A percentile compares a stretch with the other conserved stretches of the same genome.
Conservation (phyloP, 2,797 vertebrate species). For the Hyperoplus lanceolatus region DNA sequence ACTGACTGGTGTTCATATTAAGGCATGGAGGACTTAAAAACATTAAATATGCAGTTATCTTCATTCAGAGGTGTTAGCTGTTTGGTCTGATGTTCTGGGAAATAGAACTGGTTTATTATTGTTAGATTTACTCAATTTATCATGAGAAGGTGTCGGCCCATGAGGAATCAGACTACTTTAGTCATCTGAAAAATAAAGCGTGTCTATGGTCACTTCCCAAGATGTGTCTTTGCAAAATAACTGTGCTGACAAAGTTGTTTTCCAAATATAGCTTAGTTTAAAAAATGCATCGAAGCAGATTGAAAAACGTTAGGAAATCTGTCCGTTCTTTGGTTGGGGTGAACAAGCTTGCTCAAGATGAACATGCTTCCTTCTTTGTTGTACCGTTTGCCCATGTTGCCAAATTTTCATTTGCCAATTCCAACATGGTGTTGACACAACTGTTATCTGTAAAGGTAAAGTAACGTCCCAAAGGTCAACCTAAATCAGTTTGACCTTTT, state of each 20-base stretch:
- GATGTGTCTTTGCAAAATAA: constrained; percentile 38
- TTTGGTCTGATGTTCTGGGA: neutral
- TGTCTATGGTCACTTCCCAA: constrained; percentile 30
- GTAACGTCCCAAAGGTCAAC: neutral
- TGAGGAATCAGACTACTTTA: neutral
- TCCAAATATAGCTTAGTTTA: constrained; percentile 27
- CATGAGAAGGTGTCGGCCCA: neutral
- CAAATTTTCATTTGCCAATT: neutral
- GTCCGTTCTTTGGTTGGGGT: neutral
- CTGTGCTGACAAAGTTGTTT: constrained; percentile 25
- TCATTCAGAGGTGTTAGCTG: neutral
- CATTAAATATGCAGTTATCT: neutral
- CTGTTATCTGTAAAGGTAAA: neutral
- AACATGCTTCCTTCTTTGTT: neutral
- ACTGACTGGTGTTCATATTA: too few relatives aligned
- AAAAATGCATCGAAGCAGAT: neutral
- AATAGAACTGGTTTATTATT: constrained; percentile 14
- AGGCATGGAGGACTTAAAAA: neutral
- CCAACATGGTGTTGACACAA: neutral
- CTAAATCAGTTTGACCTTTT: neutral
- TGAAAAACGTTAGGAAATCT: neutral
- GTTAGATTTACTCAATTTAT: constrained; percentile 8
- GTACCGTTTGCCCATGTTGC: neutral
- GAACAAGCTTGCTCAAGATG: neutral
- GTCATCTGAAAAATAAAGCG: constrained; percentile 15